Percentiles rank a stretch among this genome's conserved stretches.
Evolutionary conservation across 2,888 invertebrate species (phyloP).

Genomic region (Argynnis bischoffii): DNA sequence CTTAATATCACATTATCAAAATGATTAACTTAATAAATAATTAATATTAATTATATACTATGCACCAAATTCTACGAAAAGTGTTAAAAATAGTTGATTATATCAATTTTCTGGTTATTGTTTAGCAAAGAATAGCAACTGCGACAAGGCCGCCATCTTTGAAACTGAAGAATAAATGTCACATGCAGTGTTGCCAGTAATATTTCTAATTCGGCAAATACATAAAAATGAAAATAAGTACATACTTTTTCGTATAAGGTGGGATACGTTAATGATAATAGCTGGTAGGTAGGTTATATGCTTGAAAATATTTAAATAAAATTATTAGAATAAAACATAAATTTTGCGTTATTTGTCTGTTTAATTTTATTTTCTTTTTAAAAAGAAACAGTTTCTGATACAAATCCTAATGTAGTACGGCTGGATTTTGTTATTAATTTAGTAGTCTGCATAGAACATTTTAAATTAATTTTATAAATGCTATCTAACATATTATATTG

Average conservation of each 20-base stretch:
- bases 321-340: background rate
- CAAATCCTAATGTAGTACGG: too few species aligned
- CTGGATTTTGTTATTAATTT: too few species aligned
- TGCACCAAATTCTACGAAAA: slow-evolving; percentile 39
- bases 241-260: background rate
- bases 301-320: too few species aligned
- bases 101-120: slow-evolving; percentile 74
- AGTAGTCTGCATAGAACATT: too few species aligned
- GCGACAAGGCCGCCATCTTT: slow-evolving; percentile 81
- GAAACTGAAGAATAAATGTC: slow-evolving; percentile 63
- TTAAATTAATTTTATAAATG: too few species aligned
- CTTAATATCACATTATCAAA: slow-evolving; percentile 79
- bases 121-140: slow-evolving; percentile 79
- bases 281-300: too few species aligned
- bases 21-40: slow-evolving; percentile 59
- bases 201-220: background rate
- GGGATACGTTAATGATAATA: too few species aligned
- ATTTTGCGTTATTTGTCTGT: too few species aligned
- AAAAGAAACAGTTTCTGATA: too few species aligned
- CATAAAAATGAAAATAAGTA: too few species aligned
- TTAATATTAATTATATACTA: slow-evolving; percentile 47
- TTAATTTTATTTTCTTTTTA: too few species aligned
- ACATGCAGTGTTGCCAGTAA: slow-evolving; percentile 23
- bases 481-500: too few species aligned
- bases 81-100: slow-evolving; percentile 63